Evolutionary conservation across 1,140 invertebrate genomes (phyloP), one percentile per base, ranked within the genome.

Genomic region (Calephelis nemesis): DNA sequence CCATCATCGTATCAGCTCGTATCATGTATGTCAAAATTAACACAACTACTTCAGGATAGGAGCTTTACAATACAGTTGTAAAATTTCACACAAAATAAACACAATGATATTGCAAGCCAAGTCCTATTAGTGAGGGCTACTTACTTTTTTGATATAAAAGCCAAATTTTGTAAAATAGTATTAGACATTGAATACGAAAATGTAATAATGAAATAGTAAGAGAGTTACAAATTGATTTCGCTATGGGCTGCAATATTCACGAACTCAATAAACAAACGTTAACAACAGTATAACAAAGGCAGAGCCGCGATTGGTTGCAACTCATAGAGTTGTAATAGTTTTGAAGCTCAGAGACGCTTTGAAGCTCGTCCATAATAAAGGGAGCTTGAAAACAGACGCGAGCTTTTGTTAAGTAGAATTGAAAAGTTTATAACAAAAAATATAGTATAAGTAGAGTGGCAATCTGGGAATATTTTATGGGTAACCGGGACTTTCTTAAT

Each of bases 251-350:
- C 58, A 40, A 60, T 60, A 60, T 60, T 60, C 58, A n/a, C 12
- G 39, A 7, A 60, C 39, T 60, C 58, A 40, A 60, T 60, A 60
- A 60, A 60, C 58, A 60, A 60, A 60, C 39, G 39, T 12, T 60
- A 60, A 60, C 30, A 60, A 60, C 39, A 60, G 19, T 60, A 60
- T 7, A 60, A 60, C 58, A 60, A 60, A 60, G 58, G 58, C 58
- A 39, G 30, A n/a, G n/a, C 58, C 39, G 39, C 39, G 54, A 60
- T 60, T 60, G 58, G 58, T 40, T 40, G 58, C 40, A 39, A 60
- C 58, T 60, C 58, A 60, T 60, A 60, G 58, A 60, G 58, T 60
- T 60, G 58, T 60, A 60, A 60, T 60, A 60, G 58, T 60, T 58
- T 60, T 39, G 58, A 40, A 40, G 58, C 58, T 40, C 58, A 60